A percentile compares a stretch with the other conserved stretches of the same genome.
phyloP scores from a whole-genome alignment of 2,888 invertebrate species.

The Hydraecia micacea region DNA sequence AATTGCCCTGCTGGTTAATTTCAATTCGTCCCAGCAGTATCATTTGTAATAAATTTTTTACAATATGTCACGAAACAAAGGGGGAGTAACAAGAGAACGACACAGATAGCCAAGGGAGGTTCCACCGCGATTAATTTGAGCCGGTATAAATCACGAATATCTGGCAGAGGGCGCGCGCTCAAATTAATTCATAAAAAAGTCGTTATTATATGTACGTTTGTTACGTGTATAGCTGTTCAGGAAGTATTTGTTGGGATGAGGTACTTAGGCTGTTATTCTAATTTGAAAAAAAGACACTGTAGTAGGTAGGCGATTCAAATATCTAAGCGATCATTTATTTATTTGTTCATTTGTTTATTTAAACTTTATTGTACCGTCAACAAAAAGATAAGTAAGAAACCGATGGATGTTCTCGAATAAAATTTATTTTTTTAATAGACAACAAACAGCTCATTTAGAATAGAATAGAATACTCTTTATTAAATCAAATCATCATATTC shows the following conservation, averaged over 20 bases:
- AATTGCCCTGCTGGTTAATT: too few relatives aligned
- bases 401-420: too few relatives aligned
- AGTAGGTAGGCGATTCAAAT: background rate
- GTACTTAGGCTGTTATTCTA: background rate
- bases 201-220: constrained; percentile 33
- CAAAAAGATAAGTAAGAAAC: too few relatives aligned
- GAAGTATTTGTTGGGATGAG: constrained; percentile 21
- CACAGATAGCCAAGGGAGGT: constrained; percentile 55
- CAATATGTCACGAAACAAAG: constrained; percentile 62
- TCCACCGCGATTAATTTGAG: constrained; percentile 67
- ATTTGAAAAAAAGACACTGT: background rate
- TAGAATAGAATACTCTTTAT: too few relatives aligned
- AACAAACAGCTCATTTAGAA: too few relatives aligned
- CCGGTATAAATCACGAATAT: constrained; percentile 70
- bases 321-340: background rate
- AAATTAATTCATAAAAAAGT: constrained; percentile 68
- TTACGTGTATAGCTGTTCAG: constrained; percentile 22
- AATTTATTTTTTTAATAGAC: too few relatives aligned
- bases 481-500: too few relatives aligned
- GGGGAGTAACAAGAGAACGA: constrained; percentile 58
- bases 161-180: constrained; percentile 30
- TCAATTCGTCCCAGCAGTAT: constrained; percentile 28
- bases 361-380: too few relatives aligned
- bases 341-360: too few relatives aligned
- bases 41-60: constrained; percentile 52